Percentiles rank a stretch among this genome's conserved stretches.
phyloP scores from a whole-genome alignment of 2,797 vertebrate genomes.

The Danio choprae region DNA sequence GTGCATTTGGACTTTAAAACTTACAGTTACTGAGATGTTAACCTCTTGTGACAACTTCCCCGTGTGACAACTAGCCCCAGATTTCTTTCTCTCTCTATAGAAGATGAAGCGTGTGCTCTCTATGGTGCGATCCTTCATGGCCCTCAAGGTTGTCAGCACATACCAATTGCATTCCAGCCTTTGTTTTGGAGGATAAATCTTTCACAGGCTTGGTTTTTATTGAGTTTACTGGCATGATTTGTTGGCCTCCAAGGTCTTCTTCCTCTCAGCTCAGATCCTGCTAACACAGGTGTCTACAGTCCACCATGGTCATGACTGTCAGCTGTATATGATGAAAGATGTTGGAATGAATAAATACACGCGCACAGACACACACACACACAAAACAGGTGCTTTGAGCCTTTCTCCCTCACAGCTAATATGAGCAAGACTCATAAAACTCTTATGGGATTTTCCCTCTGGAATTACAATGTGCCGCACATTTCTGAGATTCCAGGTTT shows the following conservation, averaged over 20 bases:
- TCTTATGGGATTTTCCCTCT: slow-evolving; percentile 45
- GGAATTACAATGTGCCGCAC: slow-evolving; percentile 53
- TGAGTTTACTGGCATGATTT: slow-evolving; percentile 66
- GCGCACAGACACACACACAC: slow-evolving; percentile 15
- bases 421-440: slow-evolving; percentile 27
- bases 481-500: slow-evolving; percentile 30
- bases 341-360: slow-evolving; percentile 58
- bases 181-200: slow-evolving; percentile 69
- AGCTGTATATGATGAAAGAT: slow-evolving; percentile 60
- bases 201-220: slow-evolving; percentile 67
- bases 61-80: slow-evolving; percentile 15
- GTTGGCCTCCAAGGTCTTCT: slow-evolving; percentile 67
- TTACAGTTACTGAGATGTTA: neutral
- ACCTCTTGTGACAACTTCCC: neutral
- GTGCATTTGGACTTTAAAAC: neutral
- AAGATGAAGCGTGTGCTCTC: slow-evolving; percentile 34
- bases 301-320: slow-evolving; percentile 58
- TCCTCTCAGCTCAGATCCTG: slow-evolving; percentile 55
- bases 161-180: slow-evolving; percentile 59
- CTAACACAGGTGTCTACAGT: slow-evolving; percentile 59
- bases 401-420: slow-evolving; percentile 50
- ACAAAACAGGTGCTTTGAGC: slow-evolving; percentile 36
- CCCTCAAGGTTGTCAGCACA: slow-evolving; percentile 61
- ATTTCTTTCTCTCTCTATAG: neutral
- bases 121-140: slow-evolving; percentile 43